phyloP scores from a whole-genome alignment of 1,140 invertebrate genomes.

The Drosophila asahinai region DNA sequence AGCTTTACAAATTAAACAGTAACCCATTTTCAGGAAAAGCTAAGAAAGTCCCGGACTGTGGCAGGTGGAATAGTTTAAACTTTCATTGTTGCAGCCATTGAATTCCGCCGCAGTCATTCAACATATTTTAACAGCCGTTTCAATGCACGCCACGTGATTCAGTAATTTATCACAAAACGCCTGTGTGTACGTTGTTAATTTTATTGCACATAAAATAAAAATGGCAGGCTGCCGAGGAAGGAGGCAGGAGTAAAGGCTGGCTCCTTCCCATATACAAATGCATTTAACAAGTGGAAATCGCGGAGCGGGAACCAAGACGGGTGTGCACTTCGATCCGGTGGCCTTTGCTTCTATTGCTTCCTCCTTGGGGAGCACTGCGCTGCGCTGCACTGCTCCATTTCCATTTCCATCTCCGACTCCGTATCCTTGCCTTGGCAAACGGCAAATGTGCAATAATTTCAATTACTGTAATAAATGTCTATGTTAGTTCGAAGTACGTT shows the following conservation, averaged over 20 bases:
- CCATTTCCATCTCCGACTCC: background rate
- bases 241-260: conserved; percentile 20
- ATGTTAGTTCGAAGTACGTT: conserved; percentile 58
- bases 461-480: conserved; percentile 85
- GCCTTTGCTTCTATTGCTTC: conserved; percentile 42
- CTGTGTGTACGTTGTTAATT: conserved; percentile 84
- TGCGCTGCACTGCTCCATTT: background rate
- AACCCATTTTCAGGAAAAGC: conserved; percentile 3
- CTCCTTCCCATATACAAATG: conserved; percentile 66
- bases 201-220: conserved; percentile 83
- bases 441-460: conserved; percentile 84
- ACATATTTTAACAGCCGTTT: conserved; percentile 79
- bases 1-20: background rate
- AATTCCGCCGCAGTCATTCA: conserved; percentile 67
- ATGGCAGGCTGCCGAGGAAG: conserved; percentile 19
- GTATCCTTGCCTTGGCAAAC: conserved; percentile 64
- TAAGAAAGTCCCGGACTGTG: conserved; percentile 18
- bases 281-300: conserved; percentile 78
- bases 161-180: conserved; percentile 84
- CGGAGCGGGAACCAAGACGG: conserved; percentile 35
- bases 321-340: conserved; percentile 36
- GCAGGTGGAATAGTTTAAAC: conserved; percentile 33
- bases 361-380: background rate
- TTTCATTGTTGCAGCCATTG: conserved; percentile 22
- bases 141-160: conserved; percentile 80